Evolutionary conservation across 2,797 vertebrate species (phyloP).

Genomic region (Discoglossus pictus): DNA sequence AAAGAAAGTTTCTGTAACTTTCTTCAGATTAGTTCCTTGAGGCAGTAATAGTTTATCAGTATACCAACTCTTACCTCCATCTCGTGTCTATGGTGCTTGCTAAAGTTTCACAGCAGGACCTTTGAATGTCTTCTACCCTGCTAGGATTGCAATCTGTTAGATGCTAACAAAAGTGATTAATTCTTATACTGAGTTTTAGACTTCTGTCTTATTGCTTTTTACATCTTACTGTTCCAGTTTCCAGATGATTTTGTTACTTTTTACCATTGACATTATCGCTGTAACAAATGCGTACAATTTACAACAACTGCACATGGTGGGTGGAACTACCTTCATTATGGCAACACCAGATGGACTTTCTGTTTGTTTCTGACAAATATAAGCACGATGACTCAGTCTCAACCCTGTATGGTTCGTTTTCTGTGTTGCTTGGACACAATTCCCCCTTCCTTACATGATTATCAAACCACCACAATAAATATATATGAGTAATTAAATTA

Average conservation of each 20-base stretch:
- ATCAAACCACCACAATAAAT: no score
- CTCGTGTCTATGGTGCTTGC: constrained; percentile 54
- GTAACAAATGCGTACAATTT: constrained; percentile 50
- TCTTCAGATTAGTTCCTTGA: constrained; percentile 54
- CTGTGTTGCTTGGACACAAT: no score
- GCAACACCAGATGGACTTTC: constrained; percentile 47
- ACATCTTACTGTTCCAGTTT: constrained; percentile 55
- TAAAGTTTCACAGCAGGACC: constrained; percentile 61
- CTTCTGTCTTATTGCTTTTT: constrained; percentile 53
- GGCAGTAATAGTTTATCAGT: constrained; percentile 65
- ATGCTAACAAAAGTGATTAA: constrained; percentile 63
- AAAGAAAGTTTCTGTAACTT: constrained; percentile 40
- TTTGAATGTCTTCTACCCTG: constrained; percentile 60
- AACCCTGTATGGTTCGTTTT: constrained; percentile 11
- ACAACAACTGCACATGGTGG: constrained; percentile 27
- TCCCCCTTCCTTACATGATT: no score
- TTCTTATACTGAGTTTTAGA: constrained; percentile 59
- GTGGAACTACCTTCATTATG: constrained; percentile 47
- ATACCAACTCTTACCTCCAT: constrained; percentile 63
- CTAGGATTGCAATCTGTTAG: constrained; percentile 63
- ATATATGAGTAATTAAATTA: no score
- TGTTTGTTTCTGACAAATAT: constrained; percentile 36
- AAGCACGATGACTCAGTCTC: constrained; percentile 20
- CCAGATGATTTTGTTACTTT: constrained; percentile 50
- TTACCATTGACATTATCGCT: constrained; percentile 16